Conservation (phyloP, 1,140 invertebrate genomes). For the Brachionus calyciflorus region DNA sequence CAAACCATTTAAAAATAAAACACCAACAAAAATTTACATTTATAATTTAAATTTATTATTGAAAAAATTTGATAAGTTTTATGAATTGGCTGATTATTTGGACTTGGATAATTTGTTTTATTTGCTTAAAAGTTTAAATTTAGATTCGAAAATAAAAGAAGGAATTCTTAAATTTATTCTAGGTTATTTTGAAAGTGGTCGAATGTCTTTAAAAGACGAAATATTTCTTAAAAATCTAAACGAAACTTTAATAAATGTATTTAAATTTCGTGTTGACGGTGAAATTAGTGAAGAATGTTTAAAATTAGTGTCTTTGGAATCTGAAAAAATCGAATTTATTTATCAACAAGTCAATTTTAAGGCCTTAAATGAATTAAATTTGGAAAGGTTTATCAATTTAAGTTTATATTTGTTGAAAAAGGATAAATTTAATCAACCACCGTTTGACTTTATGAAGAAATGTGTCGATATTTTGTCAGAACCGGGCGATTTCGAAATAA, state of each 20-base stretch:
- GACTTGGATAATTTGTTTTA: not conserved
- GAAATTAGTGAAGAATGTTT: not conserved
- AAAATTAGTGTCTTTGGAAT: not conserved
- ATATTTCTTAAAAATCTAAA: not conserved
- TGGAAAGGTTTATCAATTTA: too few relatives aligned
- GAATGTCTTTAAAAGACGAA: too few relatives aligned
- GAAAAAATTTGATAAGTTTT: not conserved
- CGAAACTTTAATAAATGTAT: not conserved
- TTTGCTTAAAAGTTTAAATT: constrained; percentile 4
- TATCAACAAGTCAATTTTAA: too few relatives aligned
- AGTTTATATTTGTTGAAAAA: too few relatives aligned
- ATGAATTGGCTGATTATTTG: not conserved
- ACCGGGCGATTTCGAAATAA: not conserved
- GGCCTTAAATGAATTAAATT: too few relatives aligned
- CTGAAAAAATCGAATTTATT: not conserved
- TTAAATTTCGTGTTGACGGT: not conserved
- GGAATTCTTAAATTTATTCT: not conserved
- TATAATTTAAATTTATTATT: constrained; percentile 1
- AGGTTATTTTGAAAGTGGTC: constrained; percentile 14
- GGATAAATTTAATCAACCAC: too few relatives aligned
- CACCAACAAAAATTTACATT: too few relatives aligned
- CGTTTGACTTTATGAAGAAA: not conserved
- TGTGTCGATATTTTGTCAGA: not conserved
- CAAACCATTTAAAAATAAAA: constrained; percentile 3
- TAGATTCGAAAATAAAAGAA: not conserved